phyloP scores from a whole-genome alignment of 2,888 invertebrate genomes.

The Athalia cordata region DNA sequence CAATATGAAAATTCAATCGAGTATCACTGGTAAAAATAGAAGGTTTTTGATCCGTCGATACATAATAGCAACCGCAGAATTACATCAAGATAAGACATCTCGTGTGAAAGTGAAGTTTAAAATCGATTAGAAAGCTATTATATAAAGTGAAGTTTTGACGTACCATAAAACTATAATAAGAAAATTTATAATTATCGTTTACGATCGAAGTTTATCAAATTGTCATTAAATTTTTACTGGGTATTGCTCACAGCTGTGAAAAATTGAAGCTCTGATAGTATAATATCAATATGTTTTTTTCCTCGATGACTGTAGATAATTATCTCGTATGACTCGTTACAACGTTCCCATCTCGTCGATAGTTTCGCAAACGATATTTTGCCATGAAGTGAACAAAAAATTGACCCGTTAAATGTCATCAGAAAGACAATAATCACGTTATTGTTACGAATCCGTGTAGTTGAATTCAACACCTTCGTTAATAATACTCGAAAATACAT shows the following conservation, averaged over 20 bases:
- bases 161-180: background rate
- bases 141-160: background rate
- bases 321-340: background rate
- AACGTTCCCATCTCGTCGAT: background rate
- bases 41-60: no score
- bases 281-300: background rate
- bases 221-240: background rate
- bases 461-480: background rate
- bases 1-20: background rate
- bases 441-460: background rate
- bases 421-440: background rate
- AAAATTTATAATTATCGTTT: background rate
- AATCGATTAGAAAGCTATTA: constrained; percentile 26
- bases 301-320: background rate
- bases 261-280: no score
- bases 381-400: constrained; percentile 9
- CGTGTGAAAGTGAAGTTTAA: constrained; percentile 27
- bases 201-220: background rate
- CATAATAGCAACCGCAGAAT: background rate
- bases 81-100: background rate
- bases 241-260: background rate
- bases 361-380: background rate
- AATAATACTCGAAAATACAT: background rate
- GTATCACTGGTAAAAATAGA: background rate
- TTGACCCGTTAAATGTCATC: background rate